Evolutionary conservation across 2,888 invertebrate genomes (phyloP), one percentile per base, ranked within the genome.

Genomic region (Megamerina dolium): DNA sequence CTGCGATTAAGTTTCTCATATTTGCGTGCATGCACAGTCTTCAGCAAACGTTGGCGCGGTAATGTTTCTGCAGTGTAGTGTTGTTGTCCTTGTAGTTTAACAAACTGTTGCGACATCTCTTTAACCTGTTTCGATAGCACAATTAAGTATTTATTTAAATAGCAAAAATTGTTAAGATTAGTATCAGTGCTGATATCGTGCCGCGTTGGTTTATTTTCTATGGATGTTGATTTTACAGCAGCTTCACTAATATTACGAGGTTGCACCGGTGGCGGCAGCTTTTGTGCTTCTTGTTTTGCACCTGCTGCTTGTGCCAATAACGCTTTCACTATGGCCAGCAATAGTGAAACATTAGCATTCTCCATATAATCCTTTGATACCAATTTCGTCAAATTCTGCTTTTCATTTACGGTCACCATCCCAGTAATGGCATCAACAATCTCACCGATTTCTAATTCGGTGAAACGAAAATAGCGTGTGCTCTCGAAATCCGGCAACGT

Each of bases 401-500:
- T 52, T 14, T 29, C 27, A 23, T 41, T 5, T 23, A 36, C 13
- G 4, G 27, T 30, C 10, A 44, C 29, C 16, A 45, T 37, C 6
- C 48, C 46, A 4, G 53, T 41, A 3, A 70, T 49, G 6, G 69
- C 60, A 43, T 61, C 56, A 41, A 61, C 52, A 41, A 65, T 61
- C 45, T 63, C 63, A 8, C 53, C 47, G n/a, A 70, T 51, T 49
- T 71, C 69, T 3, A 43, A 45, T 31, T 47, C 29, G 12, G 34
- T 60, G 35, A 72, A 72, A n/a, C 67, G 67, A 51, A 67, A 72
- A 23, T 55, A 48, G 1, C 45, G 35, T 2, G 49, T 50, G n/a
- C 43, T 55, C 40, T 66, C 63, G 44, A 71, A 70, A 43, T 67
- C 59, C 1, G 70, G 69, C 41, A 71, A 27, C 5, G 58, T 55